Evolutionary conservation across 2,113 vertebrate species (phyloP), one percentile per base, ranked within the genome.

Genomic region (Anhinga anhinga): DNA sequence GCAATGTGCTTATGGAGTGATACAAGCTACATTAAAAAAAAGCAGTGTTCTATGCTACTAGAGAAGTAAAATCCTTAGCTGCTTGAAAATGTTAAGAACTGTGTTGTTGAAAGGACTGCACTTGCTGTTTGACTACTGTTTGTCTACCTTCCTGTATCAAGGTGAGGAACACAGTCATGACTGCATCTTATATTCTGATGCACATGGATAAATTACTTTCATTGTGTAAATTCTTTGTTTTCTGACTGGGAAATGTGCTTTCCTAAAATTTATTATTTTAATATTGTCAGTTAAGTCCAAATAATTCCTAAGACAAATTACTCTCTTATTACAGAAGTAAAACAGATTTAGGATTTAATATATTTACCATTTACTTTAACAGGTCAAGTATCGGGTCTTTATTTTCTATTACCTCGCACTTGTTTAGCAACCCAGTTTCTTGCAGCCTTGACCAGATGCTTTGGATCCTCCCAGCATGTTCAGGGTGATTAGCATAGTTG

Each of bases 391-490:
- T n/a, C 26, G 58, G 13, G 8, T 58, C 26, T 91, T 72, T 29
- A 30, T 42, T 88, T 76, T 83, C 82, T 66, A 97, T 98, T 98
- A 98, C 98, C 98, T 98, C 98, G 2, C 98, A 98, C 93, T 98
- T 98, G 96, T 96, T 98, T 90, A 98, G 97, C 95, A 98, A 65
- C 45, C 98, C 98, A 16, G 98, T 98, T 97, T 98, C 98, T 97
- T 98, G 98, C 72, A 98, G 97, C 83, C 98, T 98, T 86, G 98
- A 98, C 98, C 98, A 98, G 97, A 98, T 98, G 98, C 98, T 98
- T 96, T 98, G 98, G 93, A 98, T 98, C 79, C 98, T 97, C 79
- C 98, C 98, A 61, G 98, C 98, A 0, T 98, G 98, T 94, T 98
- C 98, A 0, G 98, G 98, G 86, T 98, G 98, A 72, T 98, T 98